Base-by-base conservation (phyloP, 1,140 invertebrate genomes). In the Plutomurus gul region DNA sequence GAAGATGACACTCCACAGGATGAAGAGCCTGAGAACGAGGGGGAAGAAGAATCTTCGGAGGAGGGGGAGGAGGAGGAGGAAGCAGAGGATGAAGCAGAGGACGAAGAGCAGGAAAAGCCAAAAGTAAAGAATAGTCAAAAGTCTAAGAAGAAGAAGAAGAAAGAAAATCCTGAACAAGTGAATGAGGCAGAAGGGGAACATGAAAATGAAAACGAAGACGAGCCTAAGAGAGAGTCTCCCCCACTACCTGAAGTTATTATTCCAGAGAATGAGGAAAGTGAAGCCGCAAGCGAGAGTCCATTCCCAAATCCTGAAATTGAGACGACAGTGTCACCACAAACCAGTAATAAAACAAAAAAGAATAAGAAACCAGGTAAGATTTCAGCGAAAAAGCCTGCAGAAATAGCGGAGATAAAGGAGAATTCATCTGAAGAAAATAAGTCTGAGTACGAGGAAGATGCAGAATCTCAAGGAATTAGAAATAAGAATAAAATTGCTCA, bases 31-130 rank as follows among this genome's bases (percentile, higher is more conserved):
- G 70, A 72, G 11, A 43, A 65, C 5, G 56, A 65, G 3, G 56
- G 56, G 18, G 56, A 65, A 33, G 56, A 77, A 77, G 37, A 77
- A 10, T 60, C 37, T 22, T 60, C 36, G 13, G 75, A 77, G 33
- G 75, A 77, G 8, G 75, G 11, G 8, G 75, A 77, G 46, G 56
- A 77, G 22, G 47, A 37, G 22, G 47, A 56, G 4, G 56, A 65
- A 6, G 56, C 30, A 0, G 13, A 65, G 36, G 56, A 65, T 33
- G 56, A 65, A 5, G 56, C 30, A 3, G n/a, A 65, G 5, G 56
- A 65, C 27, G 16, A 60, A 1, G 56, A 65, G 1, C 27, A 65
- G 11, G 56, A 65, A 4, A n/a, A 27, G 3, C 56, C 30, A 33
- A 65, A 65, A 65, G 10, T 1, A 43, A 43, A 43, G 2, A n/a